phyloP scores from a whole-genome alignment of 2,888 invertebrate species.

The Stenodera caucasica region DNA sequence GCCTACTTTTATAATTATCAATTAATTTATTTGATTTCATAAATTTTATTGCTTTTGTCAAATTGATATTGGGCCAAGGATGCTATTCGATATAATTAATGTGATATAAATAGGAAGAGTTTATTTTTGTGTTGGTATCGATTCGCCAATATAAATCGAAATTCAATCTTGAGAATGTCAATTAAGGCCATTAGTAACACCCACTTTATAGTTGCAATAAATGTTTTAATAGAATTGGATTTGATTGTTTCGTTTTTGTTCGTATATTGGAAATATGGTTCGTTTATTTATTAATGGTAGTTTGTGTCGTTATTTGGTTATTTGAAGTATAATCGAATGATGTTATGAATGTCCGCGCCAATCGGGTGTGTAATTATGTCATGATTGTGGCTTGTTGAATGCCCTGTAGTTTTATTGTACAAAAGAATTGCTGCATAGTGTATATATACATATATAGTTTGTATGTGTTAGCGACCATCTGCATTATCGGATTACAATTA shows the following conservation, averaged over 20 bases:
- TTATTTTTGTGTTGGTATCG: too few species aligned
- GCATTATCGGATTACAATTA: conserved; percentile 17
- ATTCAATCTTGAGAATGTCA: not conserved
- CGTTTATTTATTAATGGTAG: not conserved
- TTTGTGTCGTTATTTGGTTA: conserved; percentile 2
- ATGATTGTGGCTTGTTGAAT: conserved; percentile 21
- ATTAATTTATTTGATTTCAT: not conserved
- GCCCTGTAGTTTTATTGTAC: conserved; percentile 21
- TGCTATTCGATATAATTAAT: too few species aligned
- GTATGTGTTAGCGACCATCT: conserved; percentile 10
- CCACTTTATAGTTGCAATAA: not conserved
- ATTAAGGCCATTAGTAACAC: not conserved
- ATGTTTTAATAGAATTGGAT: not conserved
- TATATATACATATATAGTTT: too few species aligned
- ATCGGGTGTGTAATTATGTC: conserved; percentile 24
- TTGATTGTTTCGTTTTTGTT: too few species aligned
- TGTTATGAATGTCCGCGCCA: conserved; percentile 22
- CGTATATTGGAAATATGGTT: conserved; percentile 10
- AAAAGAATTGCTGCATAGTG: not conserved
- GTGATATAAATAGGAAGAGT: too few species aligned
- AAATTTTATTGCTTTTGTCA: not conserved
- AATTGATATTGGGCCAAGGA: not conserved
- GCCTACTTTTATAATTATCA: not conserved
- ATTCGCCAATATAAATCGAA: not conserved
- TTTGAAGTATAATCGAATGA: conserved; percentile 10